phyloP scores from a whole-genome alignment of 2,113 vertebrate genomes.

The Lichenostomus cassidix region DNA sequence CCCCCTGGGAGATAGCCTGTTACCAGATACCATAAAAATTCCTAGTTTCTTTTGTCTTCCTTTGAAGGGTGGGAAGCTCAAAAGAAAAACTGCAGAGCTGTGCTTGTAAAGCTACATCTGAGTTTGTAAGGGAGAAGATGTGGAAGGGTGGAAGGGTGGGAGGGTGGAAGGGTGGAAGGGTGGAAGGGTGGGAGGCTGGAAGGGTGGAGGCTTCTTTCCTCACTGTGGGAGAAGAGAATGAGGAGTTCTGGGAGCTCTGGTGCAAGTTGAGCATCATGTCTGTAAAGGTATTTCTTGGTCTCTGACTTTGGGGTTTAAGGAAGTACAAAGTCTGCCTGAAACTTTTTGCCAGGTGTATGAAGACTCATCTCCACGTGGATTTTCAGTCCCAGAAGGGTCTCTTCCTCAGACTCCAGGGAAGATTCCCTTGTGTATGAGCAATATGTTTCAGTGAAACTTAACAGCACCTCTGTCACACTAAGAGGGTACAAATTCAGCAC shows the following conservation, averaged over 20 bases:
- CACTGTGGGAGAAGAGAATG: fast-evolving
- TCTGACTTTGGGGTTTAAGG: neutral
- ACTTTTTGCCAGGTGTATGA: neutral
- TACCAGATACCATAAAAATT: neutral
- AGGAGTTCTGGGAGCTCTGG: neutral
- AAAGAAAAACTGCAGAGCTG: neutral
- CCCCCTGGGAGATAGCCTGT: neutral
- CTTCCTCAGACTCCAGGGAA: neutral
- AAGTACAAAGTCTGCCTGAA: neutral
- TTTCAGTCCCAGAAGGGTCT: neutral
- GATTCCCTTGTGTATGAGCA: neutral
- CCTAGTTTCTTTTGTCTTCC: neutral
- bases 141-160: neutral
- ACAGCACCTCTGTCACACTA: neutral
- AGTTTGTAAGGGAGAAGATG: neutral
- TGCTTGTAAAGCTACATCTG: neutral
- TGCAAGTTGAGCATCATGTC: neutral
- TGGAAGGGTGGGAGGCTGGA: neutral
- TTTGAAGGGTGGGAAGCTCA: neutral
- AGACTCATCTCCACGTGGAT: neutral
- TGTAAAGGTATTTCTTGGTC: neutral
- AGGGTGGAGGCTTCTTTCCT: neutral
- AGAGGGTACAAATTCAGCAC: neutral
- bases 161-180: neutral
- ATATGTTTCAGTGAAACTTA: neutral